Conservation (phyloP, 1,140 invertebrate species). For the Maniola jurtina region DNA sequence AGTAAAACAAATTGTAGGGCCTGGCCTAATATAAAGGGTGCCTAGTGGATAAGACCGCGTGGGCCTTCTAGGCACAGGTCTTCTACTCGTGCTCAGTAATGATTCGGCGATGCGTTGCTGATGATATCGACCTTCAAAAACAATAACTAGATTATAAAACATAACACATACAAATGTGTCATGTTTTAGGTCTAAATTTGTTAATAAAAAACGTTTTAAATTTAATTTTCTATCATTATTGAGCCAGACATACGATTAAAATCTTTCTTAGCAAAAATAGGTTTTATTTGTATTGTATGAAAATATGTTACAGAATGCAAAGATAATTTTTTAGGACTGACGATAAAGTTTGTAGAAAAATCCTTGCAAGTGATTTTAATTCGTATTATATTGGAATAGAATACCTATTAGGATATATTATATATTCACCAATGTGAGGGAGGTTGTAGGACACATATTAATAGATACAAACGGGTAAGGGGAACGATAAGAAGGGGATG, state of each 20-base stretch:
- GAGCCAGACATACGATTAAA: background rate
- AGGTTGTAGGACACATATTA: background rate
- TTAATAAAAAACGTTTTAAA: background rate
- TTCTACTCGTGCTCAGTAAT: no score
- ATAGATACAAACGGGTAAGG: slow-evolving; percentile 3
- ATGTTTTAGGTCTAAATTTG: background rate
- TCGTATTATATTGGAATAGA: background rate
- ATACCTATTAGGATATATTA: background rate
- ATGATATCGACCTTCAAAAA: no score
- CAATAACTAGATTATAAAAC: background rate
- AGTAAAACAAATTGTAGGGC: no score
- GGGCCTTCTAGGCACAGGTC: no score
- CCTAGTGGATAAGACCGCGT: no score
- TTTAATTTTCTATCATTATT: background rate
- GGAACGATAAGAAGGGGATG: slow-evolving; percentile 18
- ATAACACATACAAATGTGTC: background rate
- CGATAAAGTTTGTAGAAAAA: background rate
- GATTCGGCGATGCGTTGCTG: no score
- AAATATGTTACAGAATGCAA: background rate
- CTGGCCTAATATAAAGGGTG: no score
- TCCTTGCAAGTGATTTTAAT: background rate
- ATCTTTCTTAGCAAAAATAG: background rate
- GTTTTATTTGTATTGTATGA: background rate
- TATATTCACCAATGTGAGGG: no score
- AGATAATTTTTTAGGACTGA: background rate